Evolutionary conservation across 2,113 vertebrate species (phyloP).

Genomic region (Ceyx cyanopectus): DNA sequence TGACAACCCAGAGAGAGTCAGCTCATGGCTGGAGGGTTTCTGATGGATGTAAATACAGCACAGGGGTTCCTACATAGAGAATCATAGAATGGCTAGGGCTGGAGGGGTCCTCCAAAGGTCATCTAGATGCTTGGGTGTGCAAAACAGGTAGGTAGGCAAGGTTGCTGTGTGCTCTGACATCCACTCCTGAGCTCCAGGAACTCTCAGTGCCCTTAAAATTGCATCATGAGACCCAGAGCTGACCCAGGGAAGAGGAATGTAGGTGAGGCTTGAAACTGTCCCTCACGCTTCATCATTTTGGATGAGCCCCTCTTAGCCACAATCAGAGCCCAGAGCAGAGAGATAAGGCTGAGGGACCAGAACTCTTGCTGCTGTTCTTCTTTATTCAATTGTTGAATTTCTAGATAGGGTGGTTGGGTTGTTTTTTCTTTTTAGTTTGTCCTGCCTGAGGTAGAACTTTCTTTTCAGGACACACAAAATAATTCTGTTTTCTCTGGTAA

Average conservation of each 20-base stretch:
- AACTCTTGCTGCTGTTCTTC: constrained; percentile 45
- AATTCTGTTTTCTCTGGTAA: constrained; percentile 16
- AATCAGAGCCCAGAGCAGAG: neutral
- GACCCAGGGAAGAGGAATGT: neutral
- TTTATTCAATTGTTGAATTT: neutral
- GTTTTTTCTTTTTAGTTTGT: neutral
- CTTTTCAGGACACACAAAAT: neutral
- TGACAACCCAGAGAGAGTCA: neutral
- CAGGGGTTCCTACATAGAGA: neutral
- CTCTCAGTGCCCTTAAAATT: neutral
- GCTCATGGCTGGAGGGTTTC: neutral
- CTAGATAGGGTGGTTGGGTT: neutral
- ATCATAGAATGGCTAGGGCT: no score
- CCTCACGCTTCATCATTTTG: neutral
- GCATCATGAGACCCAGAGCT: neutral
- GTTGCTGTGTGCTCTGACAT: neutral
- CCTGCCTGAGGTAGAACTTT: constrained; percentile 58
- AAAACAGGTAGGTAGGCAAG: neutral
- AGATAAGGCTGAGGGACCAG: neutral
- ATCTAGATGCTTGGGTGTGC: no score
- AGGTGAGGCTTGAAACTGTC: constrained; percentile 3
- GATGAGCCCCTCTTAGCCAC: neutral
- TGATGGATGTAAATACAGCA: neutral
- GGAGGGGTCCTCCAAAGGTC: no score
- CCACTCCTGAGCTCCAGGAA: neutral